Evolutionary conservation across 2,797 vertebrate species (phyloP), one percentile per base, ranked within the genome.

Genomic region (Acrossocheilus fasciatus): DNA sequence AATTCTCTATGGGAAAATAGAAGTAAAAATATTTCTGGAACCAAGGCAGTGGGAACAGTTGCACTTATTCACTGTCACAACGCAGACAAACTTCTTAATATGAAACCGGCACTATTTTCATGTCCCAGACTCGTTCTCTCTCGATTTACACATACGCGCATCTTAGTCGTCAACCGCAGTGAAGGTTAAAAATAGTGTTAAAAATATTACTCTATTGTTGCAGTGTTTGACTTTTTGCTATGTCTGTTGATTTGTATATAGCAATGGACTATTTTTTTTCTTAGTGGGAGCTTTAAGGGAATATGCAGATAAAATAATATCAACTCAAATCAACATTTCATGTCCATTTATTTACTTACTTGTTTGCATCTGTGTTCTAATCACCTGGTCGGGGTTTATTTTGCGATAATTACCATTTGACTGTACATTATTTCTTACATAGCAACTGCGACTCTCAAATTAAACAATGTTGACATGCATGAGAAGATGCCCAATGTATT

Each of bases 391-490:
- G 1, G 30, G 50, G 5, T 54, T 76, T 14, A 23, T 76, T 54
- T 54, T 36, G 30, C 0, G 12, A 54, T 36, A 76, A 76, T 76
- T 76, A 76, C 30, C 30, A 7, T 10, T 30, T 76, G 62, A 34
- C 79, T 17, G n/a, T 81, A 18, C 10, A 45, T 81, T 12, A 34
- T 81, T 43, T 62, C 17, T 50, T 52, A 69, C 73, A 73, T 23
- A 81, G 62, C 75, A 54, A 82, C 47, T 47, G 80, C 70, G 54
- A 79, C 26, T 72, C 20, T 72, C 74, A 15, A 50, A 50, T 74
- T 20, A 81, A 70, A 80, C 81, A 74, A 75, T 41, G 68, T 64
- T 62, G n/a, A 68, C 83, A 89, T 87, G 76, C 83, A 57, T 52
- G 57, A 84, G 50, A 83, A 36, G 64, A 41, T 70, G 47, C 47